phyloP scores from a whole-genome alignment of 1,140 invertebrate genomes.

The Portunus trituberculatus region DNA sequence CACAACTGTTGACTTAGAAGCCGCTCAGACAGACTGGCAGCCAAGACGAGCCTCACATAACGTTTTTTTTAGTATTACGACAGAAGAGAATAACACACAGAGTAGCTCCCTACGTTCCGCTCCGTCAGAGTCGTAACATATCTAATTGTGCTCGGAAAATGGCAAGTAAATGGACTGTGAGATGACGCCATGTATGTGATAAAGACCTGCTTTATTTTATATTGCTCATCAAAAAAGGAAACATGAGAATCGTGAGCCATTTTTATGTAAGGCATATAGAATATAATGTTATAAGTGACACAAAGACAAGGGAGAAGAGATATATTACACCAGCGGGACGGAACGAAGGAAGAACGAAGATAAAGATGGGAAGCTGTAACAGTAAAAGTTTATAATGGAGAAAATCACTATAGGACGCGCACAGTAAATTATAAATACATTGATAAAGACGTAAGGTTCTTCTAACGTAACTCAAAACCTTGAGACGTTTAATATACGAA shows the following conservation, averaged over 20 bases:
- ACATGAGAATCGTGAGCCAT: not conserved
- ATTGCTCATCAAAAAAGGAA: not conserved
- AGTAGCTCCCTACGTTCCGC: not conserved
- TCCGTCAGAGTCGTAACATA: not conserved
- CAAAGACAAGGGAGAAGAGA: not conserved
- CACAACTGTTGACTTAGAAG: not conserved
- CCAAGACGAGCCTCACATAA: not conserved
- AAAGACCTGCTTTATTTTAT: not conserved
- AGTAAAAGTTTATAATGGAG: not conserved
- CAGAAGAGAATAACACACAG: not conserved
- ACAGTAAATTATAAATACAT: no score
- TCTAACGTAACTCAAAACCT: not conserved
- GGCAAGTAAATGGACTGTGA: not conserved
- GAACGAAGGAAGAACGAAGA: not conserved
- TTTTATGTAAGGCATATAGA: not conserved
- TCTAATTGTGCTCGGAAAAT: constrained; percentile 14
- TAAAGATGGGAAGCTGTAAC: not conserved
- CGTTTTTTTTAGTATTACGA: not conserved
- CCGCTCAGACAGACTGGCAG: not conserved
- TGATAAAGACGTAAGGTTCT: not conserved
- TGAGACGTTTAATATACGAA: not conserved
- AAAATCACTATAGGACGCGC: not conserved
- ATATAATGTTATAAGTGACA: not conserved
- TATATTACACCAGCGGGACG: not conserved
- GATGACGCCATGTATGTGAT: not conserved